Conservation (phyloP, 2,888 invertebrate species). For the Argyra leucocephala region DNA sequence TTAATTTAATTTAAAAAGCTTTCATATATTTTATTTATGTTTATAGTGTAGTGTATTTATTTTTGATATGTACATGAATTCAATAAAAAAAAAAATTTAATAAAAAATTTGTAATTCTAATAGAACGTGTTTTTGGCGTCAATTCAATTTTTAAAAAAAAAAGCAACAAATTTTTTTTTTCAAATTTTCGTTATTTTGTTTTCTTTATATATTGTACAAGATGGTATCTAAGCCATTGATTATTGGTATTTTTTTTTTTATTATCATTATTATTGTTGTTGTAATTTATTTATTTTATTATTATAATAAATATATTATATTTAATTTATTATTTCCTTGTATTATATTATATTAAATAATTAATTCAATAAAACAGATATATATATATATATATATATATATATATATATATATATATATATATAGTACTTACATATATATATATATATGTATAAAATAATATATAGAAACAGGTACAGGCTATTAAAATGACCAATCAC, state of each 20-base stretch:
- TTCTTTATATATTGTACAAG: not conserved
- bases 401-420: not conserved
- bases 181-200: no score
- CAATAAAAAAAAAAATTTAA: not conserved
- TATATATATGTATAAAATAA: not conserved
- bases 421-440: not conserved
- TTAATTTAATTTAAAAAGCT: no score
- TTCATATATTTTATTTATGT: no score
- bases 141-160: not conserved
- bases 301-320: not conserved
- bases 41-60: no score
- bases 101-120: constrained; percentile 4
- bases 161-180: not conserved
- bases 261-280: no score
- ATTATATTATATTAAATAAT: not conserved
- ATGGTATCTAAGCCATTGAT: not conserved
- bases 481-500: not conserved
- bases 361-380: not conserved
- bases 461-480: not conserved
- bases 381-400: not conserved
- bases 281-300: not conserved
- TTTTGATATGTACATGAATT: no score
- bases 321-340: constrained; percentile 4
- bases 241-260: not conserved
- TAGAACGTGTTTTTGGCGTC: not conserved